Evolutionary conservation across 2,888 invertebrate species (phyloP).

Genomic region (Drosophila emarginata): DNA sequence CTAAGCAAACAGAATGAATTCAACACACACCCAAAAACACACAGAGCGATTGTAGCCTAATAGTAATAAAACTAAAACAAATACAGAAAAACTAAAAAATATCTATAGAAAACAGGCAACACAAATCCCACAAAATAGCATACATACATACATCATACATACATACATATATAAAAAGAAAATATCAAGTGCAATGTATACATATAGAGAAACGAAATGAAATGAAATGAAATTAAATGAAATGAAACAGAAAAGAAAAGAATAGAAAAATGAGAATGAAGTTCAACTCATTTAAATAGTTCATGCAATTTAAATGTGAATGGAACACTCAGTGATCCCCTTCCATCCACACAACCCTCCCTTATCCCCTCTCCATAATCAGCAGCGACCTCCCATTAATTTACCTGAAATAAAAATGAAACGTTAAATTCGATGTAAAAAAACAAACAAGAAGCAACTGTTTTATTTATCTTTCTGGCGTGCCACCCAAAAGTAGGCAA

Average conservation of each 20-base stretch:
- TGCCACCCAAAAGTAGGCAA: slow-evolving; percentile 3
- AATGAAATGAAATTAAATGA: slow-evolving; percentile 15
- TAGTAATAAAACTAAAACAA: slow-evolving; percentile 1
- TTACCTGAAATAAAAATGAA: slow-evolving; percentile 64
- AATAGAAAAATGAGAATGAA: slow-evolving; percentile 28
- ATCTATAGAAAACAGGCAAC: slow-evolving; percentile 3
- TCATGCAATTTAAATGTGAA: slow-evolving; percentile 68
- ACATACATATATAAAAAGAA: no score
- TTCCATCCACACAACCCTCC: slow-evolving; percentile 9
- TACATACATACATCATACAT: no score
- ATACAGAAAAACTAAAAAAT: neutral
- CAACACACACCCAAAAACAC: slow-evolving; percentile 19
- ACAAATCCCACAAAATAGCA: no score
- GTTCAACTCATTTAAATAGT: slow-evolving; percentile 66
- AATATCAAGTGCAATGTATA: slow-evolving; percentile 68
- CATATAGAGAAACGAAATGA: slow-evolving; percentile 51
- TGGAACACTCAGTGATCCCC: slow-evolving; percentile 12
- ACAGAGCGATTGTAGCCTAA: slow-evolving; percentile 45
- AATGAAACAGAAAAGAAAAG: slow-evolving; percentile 23
- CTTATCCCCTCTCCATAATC: neutral
- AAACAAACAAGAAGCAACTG: slow-evolving; percentile 8
- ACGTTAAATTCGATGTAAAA: slow-evolving; percentile 72
- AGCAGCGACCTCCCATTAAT: slow-evolving; percentile 55
- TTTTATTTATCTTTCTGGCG: neutral
- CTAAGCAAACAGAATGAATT: neutral